A percentile compares a stretch with the other conserved stretches of the same genome.
Conservation (phyloP, 2,113 vertebrate genomes). For the Chelonoidis abingdonii region DNA sequence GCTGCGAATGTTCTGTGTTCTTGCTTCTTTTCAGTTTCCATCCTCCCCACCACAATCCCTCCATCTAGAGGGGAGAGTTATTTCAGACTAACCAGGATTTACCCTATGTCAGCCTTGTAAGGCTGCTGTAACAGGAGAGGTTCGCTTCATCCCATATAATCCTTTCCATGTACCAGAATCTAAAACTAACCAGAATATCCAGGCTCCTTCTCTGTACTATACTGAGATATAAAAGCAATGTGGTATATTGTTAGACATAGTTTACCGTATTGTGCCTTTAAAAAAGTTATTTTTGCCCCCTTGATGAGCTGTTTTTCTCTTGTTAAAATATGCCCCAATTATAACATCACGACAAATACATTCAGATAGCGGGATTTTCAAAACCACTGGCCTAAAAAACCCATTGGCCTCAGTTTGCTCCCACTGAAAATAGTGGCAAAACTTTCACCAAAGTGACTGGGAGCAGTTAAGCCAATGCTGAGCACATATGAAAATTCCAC, state of each 20-base stretch:
- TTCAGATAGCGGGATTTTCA: background rate
- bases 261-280: background rate
- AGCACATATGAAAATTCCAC: background rate
- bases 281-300: background rate
- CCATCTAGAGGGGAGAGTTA: rapidly evolving
- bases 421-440: background rate
- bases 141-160: background rate
- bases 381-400: background rate
- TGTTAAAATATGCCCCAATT: background rate
- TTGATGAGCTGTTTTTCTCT: background rate
- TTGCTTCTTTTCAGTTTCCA: background rate
- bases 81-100: background rate
- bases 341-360: background rate
- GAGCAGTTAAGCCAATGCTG: background rate
- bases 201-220: background rate
- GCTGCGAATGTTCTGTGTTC: background rate
- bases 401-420: background rate
- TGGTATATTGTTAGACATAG: background rate
- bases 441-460: rapidly evolving
- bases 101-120: background rate
- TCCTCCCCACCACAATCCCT: background rate
- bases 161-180: background rate
- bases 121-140: background rate
- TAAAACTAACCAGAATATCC: background rate
- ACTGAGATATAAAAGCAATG: background rate